A percentile compares a stretch with the other conserved stretches of the same genome.
These are phyloP conservation scores for Rosalia funebris DNA, from an alignment of 2,888 invertebrate genomes.

Conservation along the genomic window DNA sequence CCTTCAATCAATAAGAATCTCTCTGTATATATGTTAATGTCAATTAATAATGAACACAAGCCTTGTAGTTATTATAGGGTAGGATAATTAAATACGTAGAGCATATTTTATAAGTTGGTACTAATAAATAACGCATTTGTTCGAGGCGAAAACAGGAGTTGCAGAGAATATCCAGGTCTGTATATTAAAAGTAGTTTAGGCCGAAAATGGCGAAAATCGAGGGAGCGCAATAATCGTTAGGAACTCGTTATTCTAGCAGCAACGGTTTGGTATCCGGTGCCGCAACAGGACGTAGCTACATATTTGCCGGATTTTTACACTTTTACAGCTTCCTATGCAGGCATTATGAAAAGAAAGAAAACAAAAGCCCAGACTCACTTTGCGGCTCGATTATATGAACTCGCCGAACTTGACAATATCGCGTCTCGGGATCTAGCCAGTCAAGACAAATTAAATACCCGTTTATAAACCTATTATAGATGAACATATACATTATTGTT, in stretches of 20 bases:
- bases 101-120: not conserved
- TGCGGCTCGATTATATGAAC: conserved; percentile 4
- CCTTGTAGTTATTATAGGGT: not conserved
- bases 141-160: conserved; percentile 5
- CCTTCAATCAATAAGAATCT: too few relatives aligned
- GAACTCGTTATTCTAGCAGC: conserved; percentile 45
- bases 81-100: not conserved
- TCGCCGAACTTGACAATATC: not conserved
- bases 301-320: conserved; percentile 41
- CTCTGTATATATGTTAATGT: too few relatives aligned
- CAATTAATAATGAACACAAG: not conserved
- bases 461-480: too few relatives aligned
- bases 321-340: conserved; percentile 33
- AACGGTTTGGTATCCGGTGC: conserved; percentile 47
- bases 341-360: conserved; percentile 25
- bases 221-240: conserved; percentile 44
- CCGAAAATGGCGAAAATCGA: conserved; percentile 31
- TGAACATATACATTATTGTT: too few relatives aligned
- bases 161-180: not conserved
- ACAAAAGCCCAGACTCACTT: conserved; percentile 5
- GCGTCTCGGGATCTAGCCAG: not conserved
- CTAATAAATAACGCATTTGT: not conserved
- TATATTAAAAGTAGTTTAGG: conserved; percentile 33
- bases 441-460: not conserved
- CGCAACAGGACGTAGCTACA: conserved; percentile 41